Conservation (phyloP, 2,113 vertebrate genomes). For the Macquaria ambigua region DNA sequence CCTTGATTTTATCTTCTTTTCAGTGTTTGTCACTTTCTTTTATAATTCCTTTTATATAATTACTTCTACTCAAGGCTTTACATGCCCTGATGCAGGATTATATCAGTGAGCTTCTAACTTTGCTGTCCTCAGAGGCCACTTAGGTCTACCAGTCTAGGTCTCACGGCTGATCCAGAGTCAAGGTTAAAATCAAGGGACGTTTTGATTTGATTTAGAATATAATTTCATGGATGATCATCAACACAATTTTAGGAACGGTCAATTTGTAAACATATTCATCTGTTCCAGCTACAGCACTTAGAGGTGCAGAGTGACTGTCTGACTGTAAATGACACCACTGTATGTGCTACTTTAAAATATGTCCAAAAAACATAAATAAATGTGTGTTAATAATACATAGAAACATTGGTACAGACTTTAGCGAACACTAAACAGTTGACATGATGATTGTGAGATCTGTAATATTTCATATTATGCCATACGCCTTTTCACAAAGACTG, state of each 20-base stretch:
- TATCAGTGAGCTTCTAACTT: background rate
- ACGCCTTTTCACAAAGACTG: constrained; percentile 1
- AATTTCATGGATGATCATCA: constrained; percentile 54
- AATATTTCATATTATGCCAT: background rate
- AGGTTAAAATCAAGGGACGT: constrained; percentile 38
- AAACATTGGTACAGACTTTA: background rate
- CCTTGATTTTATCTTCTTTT: background rate
- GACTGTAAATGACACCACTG: constrained; percentile 21
- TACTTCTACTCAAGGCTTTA: background rate
- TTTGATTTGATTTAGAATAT: constrained; percentile 37
- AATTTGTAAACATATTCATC: constrained; percentile 53
- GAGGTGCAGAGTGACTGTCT: constrained; percentile 5
- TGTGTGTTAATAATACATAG: too few relatives aligned
- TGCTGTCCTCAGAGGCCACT: background rate
- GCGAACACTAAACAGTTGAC: background rate
- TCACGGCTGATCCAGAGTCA: background rate
- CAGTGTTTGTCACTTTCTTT: background rate
- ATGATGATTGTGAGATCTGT: constrained; percentile 5
- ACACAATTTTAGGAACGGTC: constrained; percentile 34
- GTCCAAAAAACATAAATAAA: background rate
- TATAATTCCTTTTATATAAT: background rate
- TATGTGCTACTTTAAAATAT: background rate
- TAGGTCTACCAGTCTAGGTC: background rate
- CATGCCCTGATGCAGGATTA: background rate
- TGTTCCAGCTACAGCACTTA: constrained; percentile 39